Conservation (phyloP, 2,113 vertebrate genomes). For the Siniperca knerii region DNA sequence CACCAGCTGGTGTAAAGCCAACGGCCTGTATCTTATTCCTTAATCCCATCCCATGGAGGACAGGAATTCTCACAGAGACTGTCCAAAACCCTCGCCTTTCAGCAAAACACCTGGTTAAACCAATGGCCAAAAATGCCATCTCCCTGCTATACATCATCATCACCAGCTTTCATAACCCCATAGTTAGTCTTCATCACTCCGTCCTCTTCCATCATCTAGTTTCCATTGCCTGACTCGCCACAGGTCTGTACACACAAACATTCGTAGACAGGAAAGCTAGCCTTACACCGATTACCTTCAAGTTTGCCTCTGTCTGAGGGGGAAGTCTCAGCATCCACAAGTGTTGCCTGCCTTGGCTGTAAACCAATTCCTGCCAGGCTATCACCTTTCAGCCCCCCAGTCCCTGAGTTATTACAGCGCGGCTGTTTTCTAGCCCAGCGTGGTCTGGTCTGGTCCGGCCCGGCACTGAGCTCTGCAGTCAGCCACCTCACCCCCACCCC, state of each 20-base stretch:
- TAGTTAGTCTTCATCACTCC: constrained; percentile 68
- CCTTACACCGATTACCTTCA: constrained; percentile 73
- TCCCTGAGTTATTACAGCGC: constrained; percentile 81
- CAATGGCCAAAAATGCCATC: constrained; percentile 46
- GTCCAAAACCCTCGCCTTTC: constrained; percentile 34
- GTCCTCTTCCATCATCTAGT: constrained; percentile 59
- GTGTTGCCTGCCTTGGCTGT: constrained; percentile 75
- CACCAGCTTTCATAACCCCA: constrained; percentile 63
- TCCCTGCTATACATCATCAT: constrained; percentile 64
- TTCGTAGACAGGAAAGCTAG: constrained; percentile 85
- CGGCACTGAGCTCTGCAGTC: constrained; percentile 54
- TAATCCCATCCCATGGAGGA: constrained; percentile 60
- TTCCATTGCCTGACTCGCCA: constrained; percentile 39
- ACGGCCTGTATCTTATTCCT: constrained; percentile 55
- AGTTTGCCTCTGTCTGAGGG: constrained; percentile 81
- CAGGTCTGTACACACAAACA: constrained; percentile 63
- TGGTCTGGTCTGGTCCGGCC: constrained; percentile 56
- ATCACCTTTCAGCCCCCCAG: constrained; percentile 79
- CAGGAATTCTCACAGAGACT: constrained; percentile 62
- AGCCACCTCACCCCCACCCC: constrained; percentile 37
- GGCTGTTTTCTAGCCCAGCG: constrained; percentile 69
- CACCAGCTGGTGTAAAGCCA: constrained; percentile 73
- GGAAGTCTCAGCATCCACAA: constrained; percentile 77
- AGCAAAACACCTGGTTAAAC: constrained; percentile 62
- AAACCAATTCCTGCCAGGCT: constrained; percentile 82